phyloP scores from a whole-genome alignment of 2,113 vertebrate species.

The Tonatia bakeri region DNA sequence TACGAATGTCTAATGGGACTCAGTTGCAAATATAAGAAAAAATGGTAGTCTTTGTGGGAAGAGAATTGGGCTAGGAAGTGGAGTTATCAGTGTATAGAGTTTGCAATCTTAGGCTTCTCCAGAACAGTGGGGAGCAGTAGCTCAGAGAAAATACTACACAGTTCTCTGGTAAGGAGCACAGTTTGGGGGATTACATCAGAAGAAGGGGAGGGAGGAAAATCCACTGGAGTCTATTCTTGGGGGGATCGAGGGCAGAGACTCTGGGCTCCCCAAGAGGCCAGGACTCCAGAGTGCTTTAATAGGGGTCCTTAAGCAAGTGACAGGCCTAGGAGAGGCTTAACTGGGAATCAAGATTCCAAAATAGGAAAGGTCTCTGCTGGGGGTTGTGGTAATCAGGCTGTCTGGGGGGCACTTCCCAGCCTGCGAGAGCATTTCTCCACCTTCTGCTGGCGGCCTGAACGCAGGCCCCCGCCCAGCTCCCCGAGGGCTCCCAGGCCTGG shows the following conservation, averaged over 20 bases:
- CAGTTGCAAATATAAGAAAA: background rate
- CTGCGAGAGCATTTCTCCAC: background rate
- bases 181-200: background rate
- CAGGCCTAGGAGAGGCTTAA: background rate
- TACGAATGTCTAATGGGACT: background rate
- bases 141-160: background rate
- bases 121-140: background rate
- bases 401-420: background rate
- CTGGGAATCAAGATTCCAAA: slow-evolving; percentile 8
- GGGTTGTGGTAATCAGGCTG: background rate
- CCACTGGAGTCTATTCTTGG: background rate
- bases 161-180: background rate
- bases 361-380: background rate
- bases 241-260: background rate
- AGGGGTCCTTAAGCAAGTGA: background rate
- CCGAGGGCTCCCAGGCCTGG: background rate
- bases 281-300: background rate
- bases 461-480: background rate
- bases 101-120: background rate
- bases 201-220: background rate
- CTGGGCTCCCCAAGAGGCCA: background rate
- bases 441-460: background rate
- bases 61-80: background rate
- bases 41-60: background rate
- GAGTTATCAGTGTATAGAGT: background rate